Evolutionary conservation across 1,140 invertebrate species (phyloP).

Genomic region (Octopus sinensis): DNA sequence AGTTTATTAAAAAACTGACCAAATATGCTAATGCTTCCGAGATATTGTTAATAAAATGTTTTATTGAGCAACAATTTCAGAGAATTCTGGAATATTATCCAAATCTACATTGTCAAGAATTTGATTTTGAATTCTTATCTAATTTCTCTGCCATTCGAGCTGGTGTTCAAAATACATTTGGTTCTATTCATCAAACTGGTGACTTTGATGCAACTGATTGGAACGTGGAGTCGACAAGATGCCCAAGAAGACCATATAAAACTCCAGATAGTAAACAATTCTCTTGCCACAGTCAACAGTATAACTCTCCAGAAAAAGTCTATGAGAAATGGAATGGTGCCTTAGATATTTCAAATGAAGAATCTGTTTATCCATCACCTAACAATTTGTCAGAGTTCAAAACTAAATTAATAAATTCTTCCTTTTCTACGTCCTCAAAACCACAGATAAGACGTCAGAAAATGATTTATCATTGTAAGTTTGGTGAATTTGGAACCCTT

Average conservation of each 20-base stretch:
- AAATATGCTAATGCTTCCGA: slow-evolving; percentile 86
- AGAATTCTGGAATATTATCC: slow-evolving; percentile 78
- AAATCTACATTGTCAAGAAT: slow-evolving; percentile 65
- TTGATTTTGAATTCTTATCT: slow-evolving; percentile 90
- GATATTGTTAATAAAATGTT: slow-evolving; percentile 88
- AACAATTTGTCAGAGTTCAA: slow-evolving; percentile 60
- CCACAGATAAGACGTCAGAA: slow-evolving; percentile 98
- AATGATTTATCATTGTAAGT: slow-evolving; percentile 99
- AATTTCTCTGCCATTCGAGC: slow-evolving; percentile 75
- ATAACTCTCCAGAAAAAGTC: slow-evolving; percentile 58
- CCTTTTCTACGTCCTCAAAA: slow-evolving; percentile 88
- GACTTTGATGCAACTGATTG: slow-evolving; percentile 24
- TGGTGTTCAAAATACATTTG: slow-evolving; percentile 91
- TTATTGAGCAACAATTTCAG: slow-evolving; percentile 87
- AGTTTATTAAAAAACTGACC: slow-evolving; percentile 86
- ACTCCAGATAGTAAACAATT: slow-evolving; percentile 62
- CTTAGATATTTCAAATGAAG: slow-evolving; percentile 71
- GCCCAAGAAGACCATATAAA: slow-evolving; percentile 42
- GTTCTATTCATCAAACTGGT: slow-evolving; percentile 72
- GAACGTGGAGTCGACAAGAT: slow-evolving; percentile 62
- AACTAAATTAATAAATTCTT: slow-evolving; percentile 79
- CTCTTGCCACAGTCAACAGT: slow-evolving; percentile 69
- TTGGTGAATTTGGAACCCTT: slow-evolving; percentile 94
- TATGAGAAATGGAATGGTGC: slow-evolving; percentile 96
- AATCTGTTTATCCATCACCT: slow-evolving; percentile 53